Conservation (phyloP, 2,797 vertebrate genomes). For the Cichlasoma orientale region DNA sequence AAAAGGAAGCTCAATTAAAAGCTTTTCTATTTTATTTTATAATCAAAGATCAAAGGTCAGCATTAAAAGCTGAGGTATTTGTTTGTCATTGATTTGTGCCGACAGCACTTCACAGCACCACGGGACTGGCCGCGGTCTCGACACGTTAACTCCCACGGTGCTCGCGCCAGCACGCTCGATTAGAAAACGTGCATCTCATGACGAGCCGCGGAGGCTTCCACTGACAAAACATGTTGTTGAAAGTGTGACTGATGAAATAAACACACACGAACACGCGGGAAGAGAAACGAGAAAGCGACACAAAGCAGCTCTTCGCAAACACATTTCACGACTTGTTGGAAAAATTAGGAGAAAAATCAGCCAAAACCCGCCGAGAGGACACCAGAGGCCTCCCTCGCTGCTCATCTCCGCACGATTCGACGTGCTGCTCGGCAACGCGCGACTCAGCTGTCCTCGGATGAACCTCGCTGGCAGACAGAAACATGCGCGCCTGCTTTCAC, state of each 20-base stretch:
- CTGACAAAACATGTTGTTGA: not conserved
- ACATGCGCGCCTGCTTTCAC: not conserved
- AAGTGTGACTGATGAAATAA: constrained; percentile 8
- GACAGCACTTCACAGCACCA: not conserved
- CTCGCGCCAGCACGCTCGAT: constrained; percentile 5
- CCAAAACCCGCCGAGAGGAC: not conserved
- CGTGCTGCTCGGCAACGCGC: constrained; percentile 13
- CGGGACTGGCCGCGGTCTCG: not conserved
- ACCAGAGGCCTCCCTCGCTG: not conserved
- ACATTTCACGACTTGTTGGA: not conserved
- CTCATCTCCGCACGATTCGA: constrained; percentile 4
- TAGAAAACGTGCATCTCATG: constrained; percentile 1
- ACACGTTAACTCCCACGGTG: not conserved
- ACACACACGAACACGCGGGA: not conserved
- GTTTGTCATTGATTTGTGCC: not conserved
- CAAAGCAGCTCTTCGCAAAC: not conserved
- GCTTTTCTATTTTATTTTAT: not conserved
- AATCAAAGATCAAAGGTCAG: not conserved
- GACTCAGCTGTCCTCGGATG: constrained; percentile 32
- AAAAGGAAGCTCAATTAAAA: accelerated
- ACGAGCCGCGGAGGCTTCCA: not conserved
- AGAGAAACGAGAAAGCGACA: not conserved
- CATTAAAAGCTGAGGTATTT: not conserved
- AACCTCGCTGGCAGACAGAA: constrained; percentile 19
- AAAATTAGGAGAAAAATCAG: not conserved